A percentile compares a stretch with the other conserved stretches of the same genome.
phyloP scores from a whole-genome alignment of 2,797 vertebrate species.

The Okamejei kenojei region DNA sequence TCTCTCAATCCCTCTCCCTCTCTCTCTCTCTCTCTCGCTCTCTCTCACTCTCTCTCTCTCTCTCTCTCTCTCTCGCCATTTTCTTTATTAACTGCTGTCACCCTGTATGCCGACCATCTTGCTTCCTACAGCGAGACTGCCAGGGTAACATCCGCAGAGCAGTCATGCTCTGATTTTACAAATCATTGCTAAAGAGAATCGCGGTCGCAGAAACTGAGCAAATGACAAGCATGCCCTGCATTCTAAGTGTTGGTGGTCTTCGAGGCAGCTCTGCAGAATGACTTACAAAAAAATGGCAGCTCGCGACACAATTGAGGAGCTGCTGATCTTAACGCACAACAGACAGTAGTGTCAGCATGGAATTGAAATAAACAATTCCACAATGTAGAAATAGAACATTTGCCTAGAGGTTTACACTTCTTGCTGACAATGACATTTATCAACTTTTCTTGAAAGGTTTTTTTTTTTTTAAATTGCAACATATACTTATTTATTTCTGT shows the following conservation, averaged over 20 bases:
- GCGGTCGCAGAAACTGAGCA: slow-evolving; percentile 40
- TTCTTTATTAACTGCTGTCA: slow-evolving; percentile 27
- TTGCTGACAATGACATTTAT: neutral
- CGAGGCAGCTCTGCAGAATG: slow-evolving; percentile 10
- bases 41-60: slow-evolving; percentile 29
- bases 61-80: slow-evolving; percentile 36
- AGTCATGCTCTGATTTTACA: slow-evolving; percentile 39
- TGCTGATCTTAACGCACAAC: neutral
- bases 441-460: neutral
- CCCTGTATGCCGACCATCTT: slow-evolving; percentile 35
- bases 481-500: neutral
- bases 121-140: neutral
- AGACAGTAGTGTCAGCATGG: slow-evolving; percentile 21
- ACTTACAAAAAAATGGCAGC: slow-evolving; percentile 26
- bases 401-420: neutral
- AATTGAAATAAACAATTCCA: slow-evolving; percentile 10
- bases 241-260: slow-evolving; percentile 37
- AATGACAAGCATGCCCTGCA: slow-evolving; percentile 42
- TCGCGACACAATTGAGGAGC: slow-evolving; percentile 25
- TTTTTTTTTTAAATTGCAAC: neutral
- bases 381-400: neutral
- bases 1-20: slow-evolving; percentile 30
- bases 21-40: slow-evolving; percentile 14
- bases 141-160: slow-evolving; percentile 30
- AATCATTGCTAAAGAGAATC: slow-evolving; percentile 43